Evolutionary conservation across 2,797 vertebrate genomes (phyloP), one percentile per base, ranked within the genome.

Genomic region (Enteromius treurensis): DNA sequence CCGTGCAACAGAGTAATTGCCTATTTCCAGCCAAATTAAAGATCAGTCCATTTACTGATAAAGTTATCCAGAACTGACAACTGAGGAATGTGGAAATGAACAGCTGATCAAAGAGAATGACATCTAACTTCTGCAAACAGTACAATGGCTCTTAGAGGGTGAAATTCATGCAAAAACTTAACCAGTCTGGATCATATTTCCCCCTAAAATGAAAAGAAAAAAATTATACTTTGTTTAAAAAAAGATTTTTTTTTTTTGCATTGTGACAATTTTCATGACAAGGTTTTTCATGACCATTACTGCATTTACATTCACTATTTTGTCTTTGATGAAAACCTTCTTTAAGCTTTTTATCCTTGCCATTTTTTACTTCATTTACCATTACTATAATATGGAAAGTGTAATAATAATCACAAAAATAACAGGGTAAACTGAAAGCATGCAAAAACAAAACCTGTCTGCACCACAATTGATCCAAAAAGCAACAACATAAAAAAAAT

Each of bases 21-120:
- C 84, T 69, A 88, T 85, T 85, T 84, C 75, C 37, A 77, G 79
- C 73, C 86, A 87, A 88, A 88, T 86, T 86, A 86, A 87, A 82
- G 84, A 86, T 87, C 79, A 53, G 77, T 82, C 68, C 49, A 58
- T 86, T 87, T 75, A 60, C 69, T 81, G 71, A 85, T 87, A 60
- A 73, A 32, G 49, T 84, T 65, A 53, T 84, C 79, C 78, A 91
- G 91, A 91, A 91, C 91, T n/a, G 79, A 94, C 94, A 92, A 92
- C 94, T 92, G 92, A 92, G 91, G 92, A 95, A 93, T 86, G 19
- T 92, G 93, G 88, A 93, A 95, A 95, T 95, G 93, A 95, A 91
- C 92, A 93, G 93, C 94, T 94, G 94, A 95, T 84, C 45, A 60
- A 75, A 83, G 19, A 80, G 32, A 67, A 60, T 64, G 67, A 42